Evolutionary conservation across 2,113 vertebrate species (phyloP).

Genomic region (Phalacrocorax pelagicus): DNA sequence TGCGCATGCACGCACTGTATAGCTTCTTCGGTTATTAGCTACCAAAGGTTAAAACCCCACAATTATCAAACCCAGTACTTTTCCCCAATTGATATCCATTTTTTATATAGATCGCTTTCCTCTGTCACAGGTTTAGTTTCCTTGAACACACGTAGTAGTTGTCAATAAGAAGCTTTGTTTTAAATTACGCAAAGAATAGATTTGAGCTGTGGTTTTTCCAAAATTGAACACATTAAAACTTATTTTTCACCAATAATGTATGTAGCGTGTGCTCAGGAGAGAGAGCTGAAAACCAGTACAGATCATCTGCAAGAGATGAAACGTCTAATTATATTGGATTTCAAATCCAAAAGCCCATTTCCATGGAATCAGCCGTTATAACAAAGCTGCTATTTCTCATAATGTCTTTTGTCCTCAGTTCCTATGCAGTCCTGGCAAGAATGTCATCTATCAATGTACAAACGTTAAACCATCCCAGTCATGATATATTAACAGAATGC

Average conservation of each 20-base stretch:
- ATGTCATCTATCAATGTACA: conserved; percentile 22
- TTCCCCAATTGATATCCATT: background rate
- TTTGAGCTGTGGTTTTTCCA: background rate
- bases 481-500: conserved; percentile 47
- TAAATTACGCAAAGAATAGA: background rate
- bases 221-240: background rate
- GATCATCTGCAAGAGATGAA: conserved; percentile 8
- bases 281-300: background rate
- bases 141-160: background rate
- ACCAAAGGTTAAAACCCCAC: background rate
- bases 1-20: background rate
- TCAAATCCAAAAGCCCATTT: background rate
- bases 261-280: background rate
- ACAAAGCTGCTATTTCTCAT: background rate
- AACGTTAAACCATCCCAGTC: conserved; percentile 17
- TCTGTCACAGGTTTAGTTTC: background rate
- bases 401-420: background rate
- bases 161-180: background rate
- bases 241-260: background rate
- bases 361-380: background rate
- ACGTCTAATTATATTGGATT: background rate
- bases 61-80: background rate
- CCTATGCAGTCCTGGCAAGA: background rate
- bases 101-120: background rate
- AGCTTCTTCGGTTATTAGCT: background rate